phyloP scores from a whole-genome alignment of 2,797 vertebrate genomes.

The Ficedula albicollis region DNA sequence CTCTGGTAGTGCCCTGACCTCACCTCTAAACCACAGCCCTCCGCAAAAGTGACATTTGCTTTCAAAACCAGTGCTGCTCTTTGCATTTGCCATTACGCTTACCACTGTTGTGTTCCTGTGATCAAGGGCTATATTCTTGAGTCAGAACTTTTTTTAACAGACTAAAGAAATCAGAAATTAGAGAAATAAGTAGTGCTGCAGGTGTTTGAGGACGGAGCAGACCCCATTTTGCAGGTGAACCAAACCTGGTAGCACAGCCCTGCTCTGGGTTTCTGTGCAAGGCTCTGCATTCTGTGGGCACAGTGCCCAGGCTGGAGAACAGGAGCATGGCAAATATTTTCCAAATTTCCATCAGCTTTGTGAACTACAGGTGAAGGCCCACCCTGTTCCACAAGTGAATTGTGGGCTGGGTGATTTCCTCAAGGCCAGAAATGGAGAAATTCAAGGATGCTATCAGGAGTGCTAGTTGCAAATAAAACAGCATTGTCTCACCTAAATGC shows the following conservation, averaged over 20 bases:
- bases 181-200: neutral
- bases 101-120: neutral
- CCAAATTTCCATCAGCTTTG: neutral
- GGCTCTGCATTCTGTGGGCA: neutral
- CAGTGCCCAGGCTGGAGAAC: neutral
- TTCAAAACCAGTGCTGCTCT: neutral
- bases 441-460: neutral
- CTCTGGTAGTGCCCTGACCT: neutral
- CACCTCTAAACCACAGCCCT: neutral
- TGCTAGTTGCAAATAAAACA: neutral
- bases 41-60: neutral
- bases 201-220: neutral
- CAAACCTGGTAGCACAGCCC: neutral
- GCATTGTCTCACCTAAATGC: neutral
- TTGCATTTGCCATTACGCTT: neutral
- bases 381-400: neutral
- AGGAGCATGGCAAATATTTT: neutral
- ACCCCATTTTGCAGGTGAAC: neutral
- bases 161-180: neutral
- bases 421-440: neutral
- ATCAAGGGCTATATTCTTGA: too few relatives aligned
- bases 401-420: neutral
- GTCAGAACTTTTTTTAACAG: neutral
- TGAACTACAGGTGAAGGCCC: neutral
- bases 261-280: neutral